Base-by-base conservation (phyloP, 2,113 vertebrate species). In the Alethe diademata region DNA sequence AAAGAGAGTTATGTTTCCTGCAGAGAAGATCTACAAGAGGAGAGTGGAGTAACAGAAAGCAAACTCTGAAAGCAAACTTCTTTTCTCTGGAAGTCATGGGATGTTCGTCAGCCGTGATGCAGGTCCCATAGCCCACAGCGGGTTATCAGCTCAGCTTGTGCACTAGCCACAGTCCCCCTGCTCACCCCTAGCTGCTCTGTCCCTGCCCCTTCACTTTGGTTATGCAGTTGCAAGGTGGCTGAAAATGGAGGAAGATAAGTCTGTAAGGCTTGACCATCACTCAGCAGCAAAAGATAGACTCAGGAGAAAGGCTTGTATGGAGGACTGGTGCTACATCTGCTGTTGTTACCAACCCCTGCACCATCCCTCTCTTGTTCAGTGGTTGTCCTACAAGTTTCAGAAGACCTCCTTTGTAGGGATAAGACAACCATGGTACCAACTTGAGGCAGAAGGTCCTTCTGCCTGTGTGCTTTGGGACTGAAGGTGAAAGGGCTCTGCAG, bases 401-500 rank as follows among this genome's bases (percentile, higher is more conserved):
- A 80, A 66, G 50, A 69, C 25, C 1, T 88, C 33, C 19, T 82
- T 62, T 17, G 5, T 5, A 12, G 17, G 8, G 7, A 14, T 29
- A 26, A 38, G 43, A 60, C 13, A 89, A 78, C 85, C 6, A 14
- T 0, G 0, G 25, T 45, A 69, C n/a, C 31, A 85, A 1, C 9
- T 1, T 1, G 15, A 89, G 28, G 31, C 8, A 74, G 13, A 73
- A 92, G 14, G 12, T 71, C 24, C 26, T 86, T 11, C 22, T 74
- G 33, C 18, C 33, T 2, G 0, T 47, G 26, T 62, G 28, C 48
- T 83, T 42, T 12, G 43, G 42, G 70, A 69, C 48, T 60, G 53
- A 90, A 95, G 88, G 48, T 74, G 40, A 88, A 90, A 92, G 51
- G 80, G 22, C 16, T 79, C 82, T 80, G 67, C 1, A 10, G 35